A percentile compares a stretch with the other conserved stretches of the same genome.
Conservation (phyloP, 2,797 vertebrate species). For the Glossophaga mutica region DNA sequence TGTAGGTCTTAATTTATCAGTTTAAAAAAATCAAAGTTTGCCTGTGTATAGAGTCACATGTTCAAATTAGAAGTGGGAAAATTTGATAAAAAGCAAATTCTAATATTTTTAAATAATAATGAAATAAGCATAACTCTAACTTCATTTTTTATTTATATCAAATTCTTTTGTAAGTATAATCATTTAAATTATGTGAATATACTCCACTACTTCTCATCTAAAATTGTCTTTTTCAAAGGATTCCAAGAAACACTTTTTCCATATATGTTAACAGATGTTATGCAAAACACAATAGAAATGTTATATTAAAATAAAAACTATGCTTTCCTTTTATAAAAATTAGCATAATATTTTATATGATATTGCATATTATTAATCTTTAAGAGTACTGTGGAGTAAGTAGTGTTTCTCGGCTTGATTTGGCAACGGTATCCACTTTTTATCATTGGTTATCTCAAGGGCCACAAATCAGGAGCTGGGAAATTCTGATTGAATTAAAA, state of each 20-base stretch:
- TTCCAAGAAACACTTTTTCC: not conserved
- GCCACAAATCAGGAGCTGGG: not conserved
- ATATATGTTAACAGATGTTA: not conserved
- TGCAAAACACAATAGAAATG: not conserved
- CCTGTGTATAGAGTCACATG: not conserved
- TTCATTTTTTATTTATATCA: constrained; percentile 17
- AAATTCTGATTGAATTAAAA: not conserved
- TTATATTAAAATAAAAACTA: constrained; percentile 1
- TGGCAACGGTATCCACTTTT: not conserved
- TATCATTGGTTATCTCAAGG: not conserved
- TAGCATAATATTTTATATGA: not conserved
- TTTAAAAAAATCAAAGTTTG: not conserved
- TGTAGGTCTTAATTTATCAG: constrained; percentile 6
- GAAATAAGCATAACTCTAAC: not conserved
- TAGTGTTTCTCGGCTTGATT: not conserved
- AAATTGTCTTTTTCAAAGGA: not conserved
- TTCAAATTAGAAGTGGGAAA: not conserved
- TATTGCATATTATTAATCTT: not conserved
- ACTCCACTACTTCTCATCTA: not conserved
- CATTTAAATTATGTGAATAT: not conserved
- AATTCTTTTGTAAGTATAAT: not conserved
- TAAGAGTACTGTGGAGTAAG: not conserved
- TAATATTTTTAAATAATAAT: constrained; percentile 33
- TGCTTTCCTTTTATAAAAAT: not conserved
- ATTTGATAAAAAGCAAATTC: not conserved